A percentile compares a stretch with the other conserved stretches of the same genome.
These are phyloP conservation scores for Chaetodon trifasciatus DNA, from an alignment of 2,797 vertebrate species.

Conservation along the genomic window DNA sequence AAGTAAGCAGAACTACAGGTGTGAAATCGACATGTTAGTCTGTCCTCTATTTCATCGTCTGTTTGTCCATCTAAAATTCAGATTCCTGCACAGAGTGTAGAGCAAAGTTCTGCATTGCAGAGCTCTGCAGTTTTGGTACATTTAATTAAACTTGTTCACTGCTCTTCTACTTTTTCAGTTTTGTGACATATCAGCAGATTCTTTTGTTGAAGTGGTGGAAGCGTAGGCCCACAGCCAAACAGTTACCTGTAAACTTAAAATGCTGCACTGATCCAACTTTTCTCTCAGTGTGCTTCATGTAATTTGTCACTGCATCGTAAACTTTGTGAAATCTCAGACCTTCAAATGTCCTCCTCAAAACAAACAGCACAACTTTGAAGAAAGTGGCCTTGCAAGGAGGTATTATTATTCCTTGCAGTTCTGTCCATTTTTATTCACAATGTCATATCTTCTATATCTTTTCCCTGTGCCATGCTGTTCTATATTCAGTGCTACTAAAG, in stretches of 20 bases:
- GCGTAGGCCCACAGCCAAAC: neutral
- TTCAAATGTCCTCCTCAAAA: conserved; percentile 17
- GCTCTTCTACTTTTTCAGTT: neutral
- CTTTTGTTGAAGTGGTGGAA: neutral
- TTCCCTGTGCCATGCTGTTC: conserved; percentile 27
- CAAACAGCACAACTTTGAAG: conserved; percentile 7
- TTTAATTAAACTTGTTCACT: neutral
- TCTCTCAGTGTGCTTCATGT: neutral
- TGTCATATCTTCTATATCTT: conserved; percentile 23
- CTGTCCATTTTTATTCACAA: conserved; percentile 33
- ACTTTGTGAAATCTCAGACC: conserved; percentile 15
- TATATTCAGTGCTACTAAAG: conserved; percentile 43
- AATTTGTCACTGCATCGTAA: conserved; percentile 11
- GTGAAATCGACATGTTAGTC: neutral
- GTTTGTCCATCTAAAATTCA: neutral
- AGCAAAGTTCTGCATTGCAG: neutral
- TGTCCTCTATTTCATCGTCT: neutral
- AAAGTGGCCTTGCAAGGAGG: conserved; percentile 14
- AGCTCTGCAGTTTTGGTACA: neutral
- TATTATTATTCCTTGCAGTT: conserved; percentile 13
- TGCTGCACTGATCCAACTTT: neutral
- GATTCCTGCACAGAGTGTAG: neutral
- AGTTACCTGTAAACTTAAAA: neutral
- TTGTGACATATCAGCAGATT: neutral
- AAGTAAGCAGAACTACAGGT: neutral